A percentile compares a stretch with the other conserved stretches of the same genome.
Evolutionary conservation across 2,113 vertebrate species (phyloP).

Genomic region (Camelus bactrianus): DNA sequence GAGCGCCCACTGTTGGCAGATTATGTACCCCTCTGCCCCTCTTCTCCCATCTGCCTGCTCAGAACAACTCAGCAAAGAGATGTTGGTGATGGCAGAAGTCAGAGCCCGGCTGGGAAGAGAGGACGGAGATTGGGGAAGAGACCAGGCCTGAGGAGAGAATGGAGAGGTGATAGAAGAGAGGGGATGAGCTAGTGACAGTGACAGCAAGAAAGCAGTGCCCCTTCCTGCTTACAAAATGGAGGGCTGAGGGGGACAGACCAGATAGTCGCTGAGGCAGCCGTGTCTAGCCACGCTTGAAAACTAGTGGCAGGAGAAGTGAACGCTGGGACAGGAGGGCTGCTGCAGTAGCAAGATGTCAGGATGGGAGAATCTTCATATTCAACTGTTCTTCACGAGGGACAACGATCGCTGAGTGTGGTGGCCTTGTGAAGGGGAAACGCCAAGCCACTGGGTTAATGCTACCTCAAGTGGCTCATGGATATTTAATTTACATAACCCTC

Average conservation of each 20-base stretch:
- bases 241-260: not conserved
- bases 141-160: not conserved
- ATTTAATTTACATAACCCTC: not conserved
- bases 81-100: not conserved
- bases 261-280: not conserved
- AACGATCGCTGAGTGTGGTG: accelerated
- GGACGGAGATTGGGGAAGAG: not conserved
- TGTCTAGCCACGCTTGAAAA: not conserved
- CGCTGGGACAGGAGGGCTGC: accelerated
- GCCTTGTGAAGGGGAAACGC: no score
- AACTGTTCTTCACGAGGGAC: not conserved
- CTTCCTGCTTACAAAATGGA: not conserved
- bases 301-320: not conserved
- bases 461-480: not conserved
- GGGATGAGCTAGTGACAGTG: not conserved
- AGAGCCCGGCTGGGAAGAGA: not conserved
- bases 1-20: not conserved
- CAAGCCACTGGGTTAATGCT: not conserved
- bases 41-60: not conserved
- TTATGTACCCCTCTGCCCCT: not conserved
- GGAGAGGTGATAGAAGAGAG: not conserved
- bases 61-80: not conserved
- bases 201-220: not conserved
- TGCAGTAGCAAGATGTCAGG: not conserved
- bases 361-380: not conserved